Percentiles rank a stretch among this genome's conserved stretches.
Conservation (phyloP, 2,113 vertebrate species). For the Nesoenas mayeri region DNA sequence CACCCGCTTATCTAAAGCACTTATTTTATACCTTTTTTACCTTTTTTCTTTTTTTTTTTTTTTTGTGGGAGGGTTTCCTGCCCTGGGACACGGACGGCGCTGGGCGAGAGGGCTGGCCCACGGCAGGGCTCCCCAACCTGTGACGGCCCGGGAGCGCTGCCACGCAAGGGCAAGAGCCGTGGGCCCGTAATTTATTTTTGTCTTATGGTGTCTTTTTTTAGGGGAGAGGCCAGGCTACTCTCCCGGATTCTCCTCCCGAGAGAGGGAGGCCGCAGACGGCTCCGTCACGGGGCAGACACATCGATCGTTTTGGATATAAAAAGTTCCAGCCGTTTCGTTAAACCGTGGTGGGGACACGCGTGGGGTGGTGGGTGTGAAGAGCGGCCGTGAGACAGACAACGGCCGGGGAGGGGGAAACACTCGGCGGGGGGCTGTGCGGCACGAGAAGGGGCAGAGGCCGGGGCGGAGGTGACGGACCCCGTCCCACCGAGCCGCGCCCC, state of each 20-base stretch:
- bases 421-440: too few species aligned
- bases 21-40: not conserved
- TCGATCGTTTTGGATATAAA: too few species aligned
- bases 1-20: not conserved
- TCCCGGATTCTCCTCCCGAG: not conserved
- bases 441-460: not conserved
- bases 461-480: too few species aligned
- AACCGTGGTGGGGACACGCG: not conserved
- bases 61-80: not conserved
- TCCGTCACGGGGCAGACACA: not conserved
- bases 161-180: too few species aligned
- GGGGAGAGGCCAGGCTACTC: not conserved
- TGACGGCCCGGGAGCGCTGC: not conserved
- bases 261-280: not conserved
- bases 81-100: not conserved
- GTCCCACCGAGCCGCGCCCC: not conserved
- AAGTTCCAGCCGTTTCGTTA: not conserved
- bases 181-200: accelerated
- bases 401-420: too few species aligned
- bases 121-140: too few species aligned
- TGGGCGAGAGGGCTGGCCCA: not conserved
- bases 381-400: not conserved
- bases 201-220: not conserved
- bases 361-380: not conserved
- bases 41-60: not conserved